A percentile compares a stretch with the other conserved stretches of the same genome.
phyloP scores from a whole-genome alignment of 2,888 invertebrate species.

The Synergus laeviventris region DNA sequence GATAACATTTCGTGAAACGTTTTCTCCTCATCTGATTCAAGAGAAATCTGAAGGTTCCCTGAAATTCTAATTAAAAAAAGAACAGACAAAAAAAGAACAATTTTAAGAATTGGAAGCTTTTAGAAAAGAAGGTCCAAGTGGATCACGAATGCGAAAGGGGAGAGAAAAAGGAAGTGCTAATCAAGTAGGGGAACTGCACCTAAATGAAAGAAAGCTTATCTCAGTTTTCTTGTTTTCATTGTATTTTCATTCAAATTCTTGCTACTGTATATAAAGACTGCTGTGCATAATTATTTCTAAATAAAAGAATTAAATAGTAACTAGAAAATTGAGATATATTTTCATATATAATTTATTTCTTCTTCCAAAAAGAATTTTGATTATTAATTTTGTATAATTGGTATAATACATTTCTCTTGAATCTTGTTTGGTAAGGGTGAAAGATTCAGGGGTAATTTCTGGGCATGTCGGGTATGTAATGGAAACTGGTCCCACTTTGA shows the following conservation, averaged over 20 bases:
- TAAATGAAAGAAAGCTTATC: neutral
- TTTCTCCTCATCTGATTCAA: neutral
- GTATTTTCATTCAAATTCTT: neutral
- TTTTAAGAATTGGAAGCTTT: slow-evolving; percentile 13
- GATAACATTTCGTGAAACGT: neutral
- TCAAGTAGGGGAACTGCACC: neutral
- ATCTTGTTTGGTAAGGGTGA: slow-evolving; percentile 13
- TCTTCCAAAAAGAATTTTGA: too few species aligned
- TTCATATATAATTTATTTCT: too few species aligned
- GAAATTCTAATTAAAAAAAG: neutral
- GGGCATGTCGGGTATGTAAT: slow-evolving; percentile 41
- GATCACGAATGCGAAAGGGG: neutral
- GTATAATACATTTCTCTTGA: neutral
- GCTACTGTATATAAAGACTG: neutral
- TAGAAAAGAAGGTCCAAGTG: neutral
- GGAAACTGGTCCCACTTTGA: slow-evolving; percentile 38
- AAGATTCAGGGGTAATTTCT: slow-evolving; percentile 34
- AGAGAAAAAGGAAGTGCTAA: neutral
- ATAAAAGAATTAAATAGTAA: too few species aligned
- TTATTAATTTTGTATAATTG: neutral
- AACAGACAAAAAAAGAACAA: neutral
- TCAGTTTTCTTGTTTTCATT: neutral
- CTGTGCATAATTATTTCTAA: neutral
- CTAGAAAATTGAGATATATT: too few species aligned
- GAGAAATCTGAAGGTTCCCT: neutral